Evolutionary conservation across 2,888 invertebrate genomes (phyloP).

Genomic region (Perizoma flavofasciatum): DNA sequence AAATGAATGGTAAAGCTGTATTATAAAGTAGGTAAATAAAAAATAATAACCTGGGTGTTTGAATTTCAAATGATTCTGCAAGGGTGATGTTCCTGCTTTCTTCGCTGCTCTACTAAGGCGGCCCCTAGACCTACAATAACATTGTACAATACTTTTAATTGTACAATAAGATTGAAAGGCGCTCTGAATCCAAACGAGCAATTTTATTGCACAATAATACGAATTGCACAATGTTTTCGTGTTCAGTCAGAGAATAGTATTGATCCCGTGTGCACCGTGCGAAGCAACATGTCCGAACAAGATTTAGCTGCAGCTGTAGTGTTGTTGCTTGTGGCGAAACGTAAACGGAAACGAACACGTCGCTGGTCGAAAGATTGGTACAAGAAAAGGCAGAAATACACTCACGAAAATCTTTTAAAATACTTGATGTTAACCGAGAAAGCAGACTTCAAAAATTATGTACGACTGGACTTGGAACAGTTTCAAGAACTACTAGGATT

Average conservation of each 20-base stretch:
- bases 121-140: no score
- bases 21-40: no score
- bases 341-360: slow-evolving; percentile 2
- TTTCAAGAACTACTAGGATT: slow-evolving; percentile 20
- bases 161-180: slow-evolving; percentile 11
- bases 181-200: neutral
- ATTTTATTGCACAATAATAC: slow-evolving; percentile 1
- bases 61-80: no score
- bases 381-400: slow-evolving; percentile 24
- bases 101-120: no score
- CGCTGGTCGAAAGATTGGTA: slow-evolving; percentile 13
- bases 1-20: no score
- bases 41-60: no score
- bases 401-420: slow-evolving; percentile 28
- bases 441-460: slow-evolving; percentile 20
- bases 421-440: slow-evolving; percentile 27
- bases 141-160: no score
- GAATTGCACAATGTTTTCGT: slow-evolving; percentile 4
- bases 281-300: slow-evolving; percentile 4
- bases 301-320: slow-evolving; percentile 3
- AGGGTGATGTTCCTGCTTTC: no score
- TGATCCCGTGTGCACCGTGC: slow-evolving; percentile 6
- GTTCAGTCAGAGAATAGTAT: slow-evolving; percentile 4
- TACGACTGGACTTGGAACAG: slow-evolving; percentile 12
- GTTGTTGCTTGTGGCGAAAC: slow-evolving; percentile 3